Evolutionary conservation across 2,113 vertebrate species (phyloP), one percentile per base, ranked within the genome.

Genomic region (Nycticryphes semicollaris): DNA sequence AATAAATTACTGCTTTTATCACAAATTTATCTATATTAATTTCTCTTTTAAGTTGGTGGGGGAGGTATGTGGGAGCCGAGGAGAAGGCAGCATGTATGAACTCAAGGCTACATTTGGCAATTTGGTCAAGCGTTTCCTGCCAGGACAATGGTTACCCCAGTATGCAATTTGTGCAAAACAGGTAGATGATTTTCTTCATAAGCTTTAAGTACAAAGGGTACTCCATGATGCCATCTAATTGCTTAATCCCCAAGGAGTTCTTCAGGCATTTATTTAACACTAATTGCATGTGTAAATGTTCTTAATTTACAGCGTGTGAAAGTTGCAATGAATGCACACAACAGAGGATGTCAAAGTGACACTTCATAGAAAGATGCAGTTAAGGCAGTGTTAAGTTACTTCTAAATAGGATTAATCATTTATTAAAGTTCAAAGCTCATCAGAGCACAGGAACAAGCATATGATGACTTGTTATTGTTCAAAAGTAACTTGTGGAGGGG

Each of bases 211-310:
- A 96, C 94, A 96, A 97, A 97, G 93, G 72, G 67, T 81, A 75
- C 76, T 94, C 72, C 87, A 64, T 89, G 93, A 90, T 97, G 92
- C 86, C 88, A 51, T 94, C 92, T 94, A 97, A 97, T 96, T 97
- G 91, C 91, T 87, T 95, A 92, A 94, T 94, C 87, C 67, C 74
- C 56, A 72, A 90, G 83, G 90, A 91, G 91, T 87, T 95, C 84
- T 91, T 81, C 43, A 84, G 89, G 73, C 95, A 87, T 96, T 97
- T 97, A 94, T 97, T 96, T 95, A 94, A 89, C 60, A 57, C 91
- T 96, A 96, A 97, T 96, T 97, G 89, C 83, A 87, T 95, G 92
- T 94, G 94, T 94, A 97, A 97, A 93, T 85, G 92, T 93, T 93
- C 91, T 94, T 93, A 91, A 94, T 96, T 96, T 97, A 94, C 83